Percentiles rank a stretch among this genome's conserved stretches.
Conservation (phyloP, 2,888 invertebrate species). For the Stenchaetothrips biformis region DNA sequence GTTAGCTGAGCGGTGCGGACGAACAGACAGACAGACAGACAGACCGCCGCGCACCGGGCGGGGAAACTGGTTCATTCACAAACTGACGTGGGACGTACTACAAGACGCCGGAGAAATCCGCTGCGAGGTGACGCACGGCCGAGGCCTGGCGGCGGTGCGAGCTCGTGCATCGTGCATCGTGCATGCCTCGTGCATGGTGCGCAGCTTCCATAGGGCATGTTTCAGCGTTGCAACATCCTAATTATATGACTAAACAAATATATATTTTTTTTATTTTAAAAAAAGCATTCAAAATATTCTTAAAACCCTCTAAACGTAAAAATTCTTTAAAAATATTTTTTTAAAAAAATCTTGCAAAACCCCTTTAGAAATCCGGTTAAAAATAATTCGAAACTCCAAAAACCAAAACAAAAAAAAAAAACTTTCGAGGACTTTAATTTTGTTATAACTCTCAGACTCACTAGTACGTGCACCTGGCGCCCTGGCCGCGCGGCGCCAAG, state of each 20-base stretch:
- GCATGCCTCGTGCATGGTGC: not conserved
- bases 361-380: too few species aligned
- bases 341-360: not conserved
- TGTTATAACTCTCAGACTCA: too few species aligned
- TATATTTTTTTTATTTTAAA: too few species aligned
- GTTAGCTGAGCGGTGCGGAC: not conserved
- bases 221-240: not conserved
- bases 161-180: not conserved
- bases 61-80: conserved; percentile 20
- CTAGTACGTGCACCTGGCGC: too few species aligned
- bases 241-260: not conserved
- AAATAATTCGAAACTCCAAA: too few species aligned
- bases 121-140: not conserved
- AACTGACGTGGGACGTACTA: not conserved
- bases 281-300: too few species aligned
- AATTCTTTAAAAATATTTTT: not conserved
- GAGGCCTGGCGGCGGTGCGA: not conserved
- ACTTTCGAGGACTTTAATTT: too few species aligned
- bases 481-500: too few species aligned
- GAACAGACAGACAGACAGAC: not conserved
- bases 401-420: too few species aligned
- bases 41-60: not conserved
- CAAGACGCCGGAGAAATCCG: conserved; percentile 9
- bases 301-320: too few species aligned
- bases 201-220: not conserved